Evolutionary conservation across 1,140 invertebrate genomes (phyloP).

Genomic region (Lasaia peninsularis): DNA sequence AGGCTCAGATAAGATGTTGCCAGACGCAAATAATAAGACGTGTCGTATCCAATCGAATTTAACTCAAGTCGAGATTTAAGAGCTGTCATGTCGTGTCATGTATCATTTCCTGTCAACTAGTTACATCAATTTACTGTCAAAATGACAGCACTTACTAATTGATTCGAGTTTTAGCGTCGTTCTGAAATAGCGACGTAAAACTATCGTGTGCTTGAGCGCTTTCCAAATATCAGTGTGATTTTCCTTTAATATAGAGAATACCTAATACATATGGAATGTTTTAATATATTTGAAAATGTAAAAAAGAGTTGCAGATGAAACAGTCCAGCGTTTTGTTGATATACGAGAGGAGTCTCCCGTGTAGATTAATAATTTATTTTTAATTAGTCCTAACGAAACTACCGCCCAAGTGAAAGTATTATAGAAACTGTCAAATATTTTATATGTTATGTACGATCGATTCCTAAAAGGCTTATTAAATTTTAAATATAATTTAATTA

Average conservation of each 20-base stretch:
- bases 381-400: conserved; percentile 6
- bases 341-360: conserved; percentile 35
- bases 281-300: conserved; percentile 50
- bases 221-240: conserved; percentile 72
- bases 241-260: conserved; percentile 57
- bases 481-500: no score
- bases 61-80: conserved; percentile 38
- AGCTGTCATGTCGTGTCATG: conserved; percentile 69
- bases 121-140: no score
- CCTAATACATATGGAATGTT: conserved; percentile 68
- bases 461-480: no score
- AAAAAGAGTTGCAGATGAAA: conserved; percentile 34
- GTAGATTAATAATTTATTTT: conserved; percentile 11
- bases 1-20: not conserved
- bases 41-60: not conserved
- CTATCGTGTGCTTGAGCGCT: conserved; percentile 30
- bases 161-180: no score
- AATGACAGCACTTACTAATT: no score
- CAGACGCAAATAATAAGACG: not conserved
- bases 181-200: not conserved
- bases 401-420: conserved; percentile 11
- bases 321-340: conserved; percentile 28
- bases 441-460: no score
- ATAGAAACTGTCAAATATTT: not conserved
- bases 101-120: no score